Percentiles rank a stretch among this genome's conserved stretches.
Evolutionary conservation across 2,113 vertebrate genomes (phyloP).

Genomic region (Smithornis capensis): DNA sequence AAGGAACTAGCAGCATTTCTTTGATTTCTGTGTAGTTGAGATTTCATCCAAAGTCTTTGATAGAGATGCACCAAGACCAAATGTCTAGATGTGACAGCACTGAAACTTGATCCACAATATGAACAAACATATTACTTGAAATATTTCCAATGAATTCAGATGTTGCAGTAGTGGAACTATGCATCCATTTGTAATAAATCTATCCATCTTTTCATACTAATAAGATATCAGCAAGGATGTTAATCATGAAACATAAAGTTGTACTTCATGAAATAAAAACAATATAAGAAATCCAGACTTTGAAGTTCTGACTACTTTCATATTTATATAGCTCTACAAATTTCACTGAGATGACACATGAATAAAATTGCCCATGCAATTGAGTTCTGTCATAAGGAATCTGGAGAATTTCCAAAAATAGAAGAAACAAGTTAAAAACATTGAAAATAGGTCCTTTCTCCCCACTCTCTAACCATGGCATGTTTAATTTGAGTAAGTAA

Average conservation of each 20-base stretch:
- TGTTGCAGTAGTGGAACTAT: not conserved
- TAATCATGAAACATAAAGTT: not conserved
- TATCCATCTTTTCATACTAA: not conserved
- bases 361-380: not conserved
- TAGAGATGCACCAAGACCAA: not conserved
- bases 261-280: not conserved
- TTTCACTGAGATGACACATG: not conserved
- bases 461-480: not conserved
- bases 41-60: not conserved
- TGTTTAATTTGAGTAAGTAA: not conserved
- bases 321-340: not conserved
- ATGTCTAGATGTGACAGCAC: not conserved
- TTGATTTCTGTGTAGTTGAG: not conserved
- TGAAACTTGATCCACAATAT: not conserved
- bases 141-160: not conserved
- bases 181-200: not conserved
- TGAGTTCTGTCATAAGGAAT: not conserved
- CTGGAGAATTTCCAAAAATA: not conserved
- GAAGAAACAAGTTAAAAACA: not conserved
- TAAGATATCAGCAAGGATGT: not conserved
- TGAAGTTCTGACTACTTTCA: not conserved
- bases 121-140: not conserved
- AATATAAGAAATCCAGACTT: not conserved
- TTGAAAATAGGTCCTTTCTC: not conserved
- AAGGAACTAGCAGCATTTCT: not conserved